These are phyloP conservation scores for Paedocypris sp. DNA, from an alignment of 2,113 vertebrate species.

Conservation along the genomic window DNA sequence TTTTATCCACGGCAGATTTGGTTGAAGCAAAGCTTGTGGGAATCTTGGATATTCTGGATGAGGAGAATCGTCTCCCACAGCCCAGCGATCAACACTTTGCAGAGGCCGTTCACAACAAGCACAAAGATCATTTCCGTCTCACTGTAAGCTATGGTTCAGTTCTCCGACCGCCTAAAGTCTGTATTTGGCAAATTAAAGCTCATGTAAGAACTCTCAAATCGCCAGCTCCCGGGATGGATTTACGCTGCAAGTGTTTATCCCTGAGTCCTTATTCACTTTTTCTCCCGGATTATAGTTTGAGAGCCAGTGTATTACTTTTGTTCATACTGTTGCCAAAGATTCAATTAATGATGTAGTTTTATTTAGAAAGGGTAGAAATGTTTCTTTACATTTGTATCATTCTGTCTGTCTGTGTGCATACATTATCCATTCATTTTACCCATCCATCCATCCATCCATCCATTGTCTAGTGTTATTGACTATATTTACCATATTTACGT, in stretches of 20 bases:
- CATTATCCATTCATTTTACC: too few relatives aligned
- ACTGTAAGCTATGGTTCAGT: conserved; percentile 62
- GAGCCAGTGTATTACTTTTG: too few relatives aligned
- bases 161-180: not conserved
- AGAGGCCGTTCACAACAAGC: conserved; percentile 80
- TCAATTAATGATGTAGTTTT: too few relatives aligned
- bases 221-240: not conserved
- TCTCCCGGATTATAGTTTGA: too few relatives aligned
- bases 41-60: conserved; percentile 91
- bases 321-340: too few relatives aligned
- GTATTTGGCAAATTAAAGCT: not conserved
- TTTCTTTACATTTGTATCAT: too few relatives aligned
- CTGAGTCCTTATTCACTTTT: not conserved
- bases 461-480: too few relatives aligned
- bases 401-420: too few relatives aligned
- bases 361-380: too few relatives aligned
- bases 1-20: conserved; percentile 79
- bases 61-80: conserved; percentile 96
- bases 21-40: conserved; percentile 90
- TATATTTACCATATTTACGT: too few relatives aligned
- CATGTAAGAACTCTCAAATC: not conserved
- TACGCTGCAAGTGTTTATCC: too few relatives aligned
- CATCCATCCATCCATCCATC: too few relatives aligned
- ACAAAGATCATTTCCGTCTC: conserved; percentile 94
- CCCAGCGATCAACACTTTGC: conserved; percentile 93